Evolutionary conservation across 2,113 vertebrate species (phyloP).

Genomic region (Marcusenius ussheri): DNA sequence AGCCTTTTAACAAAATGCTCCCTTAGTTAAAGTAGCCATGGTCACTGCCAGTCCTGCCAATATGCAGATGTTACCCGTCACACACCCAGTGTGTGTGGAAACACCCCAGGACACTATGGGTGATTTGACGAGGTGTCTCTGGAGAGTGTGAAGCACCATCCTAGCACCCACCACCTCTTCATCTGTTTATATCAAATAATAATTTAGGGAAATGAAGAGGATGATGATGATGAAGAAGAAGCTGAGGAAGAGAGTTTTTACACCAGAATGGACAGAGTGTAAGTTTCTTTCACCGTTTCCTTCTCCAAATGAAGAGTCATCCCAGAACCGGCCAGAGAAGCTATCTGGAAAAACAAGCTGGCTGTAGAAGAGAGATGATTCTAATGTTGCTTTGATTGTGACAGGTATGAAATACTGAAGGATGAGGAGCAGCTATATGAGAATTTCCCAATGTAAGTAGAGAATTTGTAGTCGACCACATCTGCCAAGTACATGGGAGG

Average conservation of each 20-base stretch:
- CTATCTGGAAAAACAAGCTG: neutral
- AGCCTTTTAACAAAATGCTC: neutral
- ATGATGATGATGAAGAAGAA: neutral
- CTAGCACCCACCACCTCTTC: neutral
- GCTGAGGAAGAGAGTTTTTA: neutral
- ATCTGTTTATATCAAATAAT: neutral
- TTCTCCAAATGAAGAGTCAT: neutral
- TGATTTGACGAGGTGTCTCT: neutral
- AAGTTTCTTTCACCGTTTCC: slow-evolving; percentile 28
- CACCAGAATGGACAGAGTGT: slow-evolving; percentile 41
- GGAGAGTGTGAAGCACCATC: neutral
- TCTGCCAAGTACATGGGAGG: neutral
- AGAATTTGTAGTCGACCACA: too few relatives aligned
- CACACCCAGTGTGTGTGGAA: neutral
- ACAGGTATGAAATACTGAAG: neutral
- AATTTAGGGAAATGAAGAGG: slow-evolving; percentile 3
- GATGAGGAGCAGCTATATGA: neutral
- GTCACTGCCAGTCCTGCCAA: neutral
- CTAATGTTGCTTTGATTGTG: neutral
- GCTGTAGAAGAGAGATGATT: neutral
- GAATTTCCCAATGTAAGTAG: neutral
- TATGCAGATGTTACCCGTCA: neutral
- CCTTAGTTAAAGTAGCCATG: neutral
- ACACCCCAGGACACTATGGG: neutral
- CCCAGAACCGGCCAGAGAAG: neutral